These are phyloP conservation scores for Dermatemys mawii DNA, from an alignment of 2,113 vertebrate genomes.

Conservation along the genomic window DNA sequence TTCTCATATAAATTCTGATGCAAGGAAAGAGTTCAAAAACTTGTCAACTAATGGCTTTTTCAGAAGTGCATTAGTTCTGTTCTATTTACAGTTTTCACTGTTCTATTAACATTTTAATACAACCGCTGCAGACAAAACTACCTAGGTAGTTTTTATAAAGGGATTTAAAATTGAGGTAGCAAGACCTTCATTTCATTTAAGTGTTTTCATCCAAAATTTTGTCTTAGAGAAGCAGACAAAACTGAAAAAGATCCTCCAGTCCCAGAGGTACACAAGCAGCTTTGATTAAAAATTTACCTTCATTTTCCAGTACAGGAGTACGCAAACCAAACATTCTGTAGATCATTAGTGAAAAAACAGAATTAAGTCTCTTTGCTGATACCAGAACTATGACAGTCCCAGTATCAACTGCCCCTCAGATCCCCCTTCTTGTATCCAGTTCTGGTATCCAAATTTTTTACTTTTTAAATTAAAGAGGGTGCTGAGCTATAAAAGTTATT, in stretches of 20 bases:
- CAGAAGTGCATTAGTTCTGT: not conserved
- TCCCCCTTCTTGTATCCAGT: not conserved
- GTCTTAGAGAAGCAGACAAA: not conserved
- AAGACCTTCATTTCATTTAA: not conserved
- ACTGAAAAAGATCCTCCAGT: not conserved
- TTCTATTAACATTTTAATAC: not conserved
- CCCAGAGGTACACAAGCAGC: not conserved
- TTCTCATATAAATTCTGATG: conserved; percentile 76
- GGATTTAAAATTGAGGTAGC: not conserved
- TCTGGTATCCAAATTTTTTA: not conserved
- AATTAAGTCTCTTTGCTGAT: not conserved
- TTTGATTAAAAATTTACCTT: not conserved
- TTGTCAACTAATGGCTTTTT: not conserved
- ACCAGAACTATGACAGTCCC: not conserved
- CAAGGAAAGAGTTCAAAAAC: not conserved
- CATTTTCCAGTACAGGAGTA: not conserved
- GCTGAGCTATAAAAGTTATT: not conserved
- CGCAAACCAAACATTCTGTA: not conserved
- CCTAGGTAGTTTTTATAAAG: not conserved
- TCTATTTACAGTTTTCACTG: not conserved
- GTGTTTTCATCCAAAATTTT: not conserved
- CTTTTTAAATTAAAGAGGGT: not conserved
- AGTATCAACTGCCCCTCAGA: not conserved
- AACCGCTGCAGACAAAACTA: not conserved
- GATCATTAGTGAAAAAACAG: not conserved